Evolutionary conservation across 92 coral and sea anemone species (phyloP).

Genomic region (Metridium senile): DNA sequence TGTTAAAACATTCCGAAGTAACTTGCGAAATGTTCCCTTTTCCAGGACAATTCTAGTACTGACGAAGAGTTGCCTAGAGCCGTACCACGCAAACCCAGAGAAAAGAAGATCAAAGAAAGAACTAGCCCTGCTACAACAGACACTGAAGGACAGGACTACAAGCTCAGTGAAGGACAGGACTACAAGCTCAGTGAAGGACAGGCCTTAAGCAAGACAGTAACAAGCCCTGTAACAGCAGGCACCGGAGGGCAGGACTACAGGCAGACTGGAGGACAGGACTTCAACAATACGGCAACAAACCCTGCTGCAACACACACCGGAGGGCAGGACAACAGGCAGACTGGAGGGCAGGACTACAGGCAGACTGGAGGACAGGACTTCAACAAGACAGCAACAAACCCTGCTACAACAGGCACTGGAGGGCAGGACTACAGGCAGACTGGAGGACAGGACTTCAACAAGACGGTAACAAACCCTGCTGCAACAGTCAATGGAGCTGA

Average conservation of each 20-base stretch:
- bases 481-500: constrained; percentile 39
- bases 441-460: too few relatives aligned
- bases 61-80: neutral
- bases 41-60: neutral
- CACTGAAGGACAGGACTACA: constrained; percentile 2
- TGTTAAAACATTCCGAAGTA: too few relatives aligned
- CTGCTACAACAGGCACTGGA: too few relatives aligned
- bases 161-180: neutral
- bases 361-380: neutral
- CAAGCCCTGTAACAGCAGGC: too few relatives aligned
- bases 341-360: neutral
- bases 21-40: too few relatives aligned
- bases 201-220: too few relatives aligned
- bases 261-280: too few relatives aligned
- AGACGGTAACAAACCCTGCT: constrained; percentile 46
- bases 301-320: constrained; percentile 54
- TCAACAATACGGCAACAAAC: too few relatives aligned
- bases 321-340: neutral
- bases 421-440: neutral
- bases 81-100: constrained; percentile 16
- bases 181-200: neutral
- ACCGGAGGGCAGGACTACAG: neutral
- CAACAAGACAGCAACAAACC: too few relatives aligned
- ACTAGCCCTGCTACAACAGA: constrained; percentile 58
- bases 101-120: constrained; percentile 45